A percentile compares a stretch with the other conserved stretches of the same genome.
These are phyloP conservation scores for Pristionchus pacificus DNA, from an alignment of 1,140 invertebrate species.

Conservation along the genomic window DNA sequence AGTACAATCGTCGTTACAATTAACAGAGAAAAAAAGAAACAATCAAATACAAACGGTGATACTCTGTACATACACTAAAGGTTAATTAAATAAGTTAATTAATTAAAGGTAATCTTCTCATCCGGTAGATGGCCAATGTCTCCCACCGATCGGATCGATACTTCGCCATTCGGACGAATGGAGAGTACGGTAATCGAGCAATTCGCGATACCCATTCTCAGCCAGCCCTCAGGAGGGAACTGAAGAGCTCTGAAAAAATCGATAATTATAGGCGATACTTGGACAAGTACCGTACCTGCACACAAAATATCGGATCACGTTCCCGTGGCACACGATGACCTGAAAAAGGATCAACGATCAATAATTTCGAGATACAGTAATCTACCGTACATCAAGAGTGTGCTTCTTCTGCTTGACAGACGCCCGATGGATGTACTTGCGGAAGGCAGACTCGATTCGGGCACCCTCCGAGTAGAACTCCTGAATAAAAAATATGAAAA, in stretches of 20 bases:
- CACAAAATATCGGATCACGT: conserved; percentile 95
- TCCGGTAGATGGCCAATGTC: conserved; percentile 83
- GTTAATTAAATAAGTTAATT: too few relatives aligned
- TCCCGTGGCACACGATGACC: conserved; percentile 91
- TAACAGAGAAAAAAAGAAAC: too few relatives aligned
- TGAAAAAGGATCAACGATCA: conserved; percentile 72
- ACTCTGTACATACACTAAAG: too few relatives aligned
- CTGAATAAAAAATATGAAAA: conserved; percentile 58
- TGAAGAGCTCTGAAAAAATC: conserved; percentile 76
- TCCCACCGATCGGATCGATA: conserved; percentile 73
- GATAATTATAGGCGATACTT: conserved; percentile 1
- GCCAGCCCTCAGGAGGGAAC: conserved; percentile 91
- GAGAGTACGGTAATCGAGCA: conserved; percentile 88
- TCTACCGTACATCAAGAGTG: conserved; percentile 71
- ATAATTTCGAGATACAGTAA: neutral
- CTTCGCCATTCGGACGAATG: conserved; percentile 79
- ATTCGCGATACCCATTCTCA: conserved; percentile 82
- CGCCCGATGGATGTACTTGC: conserved; percentile 87
- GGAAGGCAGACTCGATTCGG: conserved; percentile 90
- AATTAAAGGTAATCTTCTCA: conserved; percentile 65
- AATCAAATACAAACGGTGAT: too few relatives aligned
- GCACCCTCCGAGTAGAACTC: conserved; percentile 91
- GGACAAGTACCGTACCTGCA: conserved; percentile 74
- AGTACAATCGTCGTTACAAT: too few relatives aligned
- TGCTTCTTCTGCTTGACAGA: conserved; percentile 74